Conservation (phyloP, 2,797 vertebrate genomes). For the Sebastolobus altivelis region DNA sequence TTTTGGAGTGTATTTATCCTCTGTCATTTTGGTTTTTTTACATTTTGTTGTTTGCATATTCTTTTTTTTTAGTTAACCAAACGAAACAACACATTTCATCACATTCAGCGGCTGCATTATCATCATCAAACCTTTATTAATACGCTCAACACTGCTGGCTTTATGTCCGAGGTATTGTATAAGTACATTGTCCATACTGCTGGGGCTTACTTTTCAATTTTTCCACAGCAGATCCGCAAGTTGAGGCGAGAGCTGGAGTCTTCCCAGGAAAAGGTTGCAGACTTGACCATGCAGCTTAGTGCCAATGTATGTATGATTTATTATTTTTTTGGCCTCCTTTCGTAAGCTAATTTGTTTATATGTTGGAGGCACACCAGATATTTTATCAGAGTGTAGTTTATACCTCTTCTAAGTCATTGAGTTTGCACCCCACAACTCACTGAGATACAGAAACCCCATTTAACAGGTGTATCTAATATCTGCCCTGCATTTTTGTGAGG, state of each 20-base stretch:
- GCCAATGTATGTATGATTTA: slow-evolving; percentile 90
- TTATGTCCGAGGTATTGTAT: slow-evolving; percentile 4
- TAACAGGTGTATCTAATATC: neutral
- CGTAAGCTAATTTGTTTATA: neutral
- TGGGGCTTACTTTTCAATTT: slow-evolving; percentile 27
- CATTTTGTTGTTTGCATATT: slow-evolving; percentile 23
- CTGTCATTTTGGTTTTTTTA: neutral
- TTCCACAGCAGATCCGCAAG: slow-evolving; percentile 95
- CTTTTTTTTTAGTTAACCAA: neutral
- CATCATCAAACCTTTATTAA: neutral
- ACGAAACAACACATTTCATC: slow-evolving; percentile 9
- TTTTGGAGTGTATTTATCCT: neutral
- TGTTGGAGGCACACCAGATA: neutral
- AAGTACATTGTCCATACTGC: neutral
- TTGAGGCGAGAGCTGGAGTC: slow-evolving; percentile 94
- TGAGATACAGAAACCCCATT: neutral
- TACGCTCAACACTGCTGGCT: neutral
- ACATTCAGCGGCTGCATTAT: slow-evolving; percentile 7
- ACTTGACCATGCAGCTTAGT: slow-evolving; percentile 94
- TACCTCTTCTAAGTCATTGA: neutral
- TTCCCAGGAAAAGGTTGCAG: slow-evolving; percentile 98
- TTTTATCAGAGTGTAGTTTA: slow-evolving; percentile 12
- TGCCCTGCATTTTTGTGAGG: slow-evolving; percentile 8
- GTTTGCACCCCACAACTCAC: slow-evolving; percentile 1
- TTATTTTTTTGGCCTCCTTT: neutral